These are phyloP conservation scores for Eupeodes corollae DNA, from an alignment of 1,140 invertebrate species.

Conservation along the genomic window DNA sequence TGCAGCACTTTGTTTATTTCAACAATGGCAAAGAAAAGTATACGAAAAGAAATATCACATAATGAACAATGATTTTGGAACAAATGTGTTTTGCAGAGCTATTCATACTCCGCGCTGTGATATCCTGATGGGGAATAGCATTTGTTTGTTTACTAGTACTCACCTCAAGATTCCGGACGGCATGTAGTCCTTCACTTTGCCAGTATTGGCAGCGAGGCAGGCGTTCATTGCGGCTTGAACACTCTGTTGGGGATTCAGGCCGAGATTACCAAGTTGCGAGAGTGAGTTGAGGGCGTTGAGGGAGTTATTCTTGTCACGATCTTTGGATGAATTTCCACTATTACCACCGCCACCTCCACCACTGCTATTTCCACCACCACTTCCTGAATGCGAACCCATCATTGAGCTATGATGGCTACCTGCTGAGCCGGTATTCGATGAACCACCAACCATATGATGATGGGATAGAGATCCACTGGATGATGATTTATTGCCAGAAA, in stretches of 20 bases:
- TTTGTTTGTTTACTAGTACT: slow-evolving; percentile 6
- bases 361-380: not conserved
- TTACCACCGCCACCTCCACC: not conserved
- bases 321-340: slow-evolving; percentile 8
- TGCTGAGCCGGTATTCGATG: not conserved
- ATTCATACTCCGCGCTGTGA: not conserved
- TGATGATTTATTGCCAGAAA: slow-evolving; percentile 13
- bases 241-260: slow-evolving; percentile 34
- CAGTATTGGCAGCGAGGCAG: slow-evolving; percentile 24
- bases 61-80: slow-evolving; percentile 3
- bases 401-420: not conserved
- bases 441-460: not conserved
- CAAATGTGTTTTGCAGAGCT: not conserved
- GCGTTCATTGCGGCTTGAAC: slow-evolving; percentile 37
- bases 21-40: not conserved
- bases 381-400: not conserved
- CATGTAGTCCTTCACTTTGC: slow-evolving; percentile 30
- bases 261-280: slow-evolving; percentile 30
- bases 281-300: slow-evolving; percentile 33
- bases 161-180: slow-evolving; percentile 42
- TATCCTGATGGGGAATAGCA: not conserved
- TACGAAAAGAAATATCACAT: slow-evolving; percentile 1
- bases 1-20: slow-evolving; percentile 41
- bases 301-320: slow-evolving; percentile 32
- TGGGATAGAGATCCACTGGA: too few species aligned